Evolutionary conservation across 2,888 invertebrate genomes (phyloP).

Genomic region (Strigamia transsilvanica): DNA sequence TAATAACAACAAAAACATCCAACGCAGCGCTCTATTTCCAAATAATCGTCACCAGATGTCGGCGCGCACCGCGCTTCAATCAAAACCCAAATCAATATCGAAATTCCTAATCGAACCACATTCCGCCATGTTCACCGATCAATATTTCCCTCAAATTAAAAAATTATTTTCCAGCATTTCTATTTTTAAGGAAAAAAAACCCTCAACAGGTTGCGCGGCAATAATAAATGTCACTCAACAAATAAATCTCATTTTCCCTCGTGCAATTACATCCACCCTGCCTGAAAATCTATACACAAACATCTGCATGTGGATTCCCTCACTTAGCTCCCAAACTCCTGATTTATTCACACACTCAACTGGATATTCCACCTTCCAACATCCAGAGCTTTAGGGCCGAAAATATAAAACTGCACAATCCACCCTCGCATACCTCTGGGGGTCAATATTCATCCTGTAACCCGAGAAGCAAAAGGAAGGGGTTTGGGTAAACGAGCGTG

Average conservation of each 20-base stretch:
- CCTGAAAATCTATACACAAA: neutral
- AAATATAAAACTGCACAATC: neutral
- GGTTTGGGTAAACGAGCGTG: conserved; percentile 13
- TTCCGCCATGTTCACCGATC: neutral
- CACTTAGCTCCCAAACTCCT: neutral
- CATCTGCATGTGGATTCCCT: neutral
- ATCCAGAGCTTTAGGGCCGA: neutral
- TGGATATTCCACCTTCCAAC: neutral
- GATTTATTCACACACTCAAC: neutral
- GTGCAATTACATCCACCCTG: neutral
- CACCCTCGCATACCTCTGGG: neutral
- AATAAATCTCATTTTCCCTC: neutral
- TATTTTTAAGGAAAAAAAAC: neutral
- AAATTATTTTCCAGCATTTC: neutral
- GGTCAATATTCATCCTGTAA: conserved; percentile 36
- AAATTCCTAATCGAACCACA: neutral
- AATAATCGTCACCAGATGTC: neutral
- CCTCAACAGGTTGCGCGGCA: neutral
- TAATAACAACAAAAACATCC: neutral
- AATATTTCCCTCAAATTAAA: neutral
- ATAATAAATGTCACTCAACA: neutral
- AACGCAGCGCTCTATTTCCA: neutral
- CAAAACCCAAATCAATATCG: neutral
- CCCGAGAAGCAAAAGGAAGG: conserved; percentile 6
- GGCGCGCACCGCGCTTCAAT: neutral